Conservation (phyloP, 2,113 vertebrate genomes). For the Oreochromis spilurus region DNA sequence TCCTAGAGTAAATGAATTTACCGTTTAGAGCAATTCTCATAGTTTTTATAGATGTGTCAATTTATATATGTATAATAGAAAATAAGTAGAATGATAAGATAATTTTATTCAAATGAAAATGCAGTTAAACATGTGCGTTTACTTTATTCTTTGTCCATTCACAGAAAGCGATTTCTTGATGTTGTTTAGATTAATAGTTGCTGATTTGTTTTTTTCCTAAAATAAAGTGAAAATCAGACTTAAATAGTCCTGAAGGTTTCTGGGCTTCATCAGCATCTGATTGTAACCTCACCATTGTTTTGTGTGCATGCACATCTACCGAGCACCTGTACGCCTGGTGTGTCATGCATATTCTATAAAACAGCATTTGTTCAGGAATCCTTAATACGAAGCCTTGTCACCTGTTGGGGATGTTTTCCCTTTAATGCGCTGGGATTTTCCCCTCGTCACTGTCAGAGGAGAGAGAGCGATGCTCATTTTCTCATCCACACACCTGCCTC, state of each 20-base stretch:
- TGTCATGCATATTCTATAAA: constrained; percentile 63
- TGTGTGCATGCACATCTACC: not conserved
- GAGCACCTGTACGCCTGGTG: constrained; percentile 15
- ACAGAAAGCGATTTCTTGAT: not conserved
- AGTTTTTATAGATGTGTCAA: not conserved
- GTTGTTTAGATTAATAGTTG: not conserved
- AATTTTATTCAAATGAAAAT: not conserved
- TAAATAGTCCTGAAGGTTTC: constrained; percentile 1
- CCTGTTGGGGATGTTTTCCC: constrained; percentile 50
- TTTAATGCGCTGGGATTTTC: constrained; percentile 37
- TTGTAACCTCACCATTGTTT: constrained; percentile 6
- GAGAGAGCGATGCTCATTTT: constrained; percentile 27
- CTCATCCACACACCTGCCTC: constrained; percentile 3
- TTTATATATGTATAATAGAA: not conserved
- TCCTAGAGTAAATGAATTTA: not conserved
- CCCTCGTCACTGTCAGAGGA: constrained; percentile 30
- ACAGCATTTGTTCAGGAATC: constrained; percentile 51
- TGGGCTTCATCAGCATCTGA: constrained; percentile 21
- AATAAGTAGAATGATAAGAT: not conserved
- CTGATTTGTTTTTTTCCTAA: not conserved
- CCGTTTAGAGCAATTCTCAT: not conserved
- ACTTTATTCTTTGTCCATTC: not conserved
- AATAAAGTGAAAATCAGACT: not conserved
- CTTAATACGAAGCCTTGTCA: constrained; percentile 48
- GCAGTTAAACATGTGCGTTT: not conserved